phyloP scores from a whole-genome alignment of 2,113 vertebrate species.

The Astur gentilis region DNA sequence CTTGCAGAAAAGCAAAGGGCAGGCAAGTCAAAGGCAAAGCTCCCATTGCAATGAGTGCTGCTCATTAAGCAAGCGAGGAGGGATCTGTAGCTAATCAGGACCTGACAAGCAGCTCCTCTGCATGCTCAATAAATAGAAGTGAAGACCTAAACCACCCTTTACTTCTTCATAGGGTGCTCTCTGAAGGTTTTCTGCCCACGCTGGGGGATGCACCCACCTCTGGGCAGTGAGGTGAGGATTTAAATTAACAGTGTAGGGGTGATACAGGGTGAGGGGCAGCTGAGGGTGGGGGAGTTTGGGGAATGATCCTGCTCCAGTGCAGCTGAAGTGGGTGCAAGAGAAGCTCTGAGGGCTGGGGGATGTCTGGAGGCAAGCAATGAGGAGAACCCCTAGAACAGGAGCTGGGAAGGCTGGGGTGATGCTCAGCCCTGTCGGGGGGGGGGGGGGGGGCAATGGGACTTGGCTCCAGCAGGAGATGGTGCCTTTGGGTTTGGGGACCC shows the following conservation, averaged over 20 bases:
- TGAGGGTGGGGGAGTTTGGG: background rate
- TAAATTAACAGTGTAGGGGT: background rate
- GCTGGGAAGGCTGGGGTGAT: background rate
- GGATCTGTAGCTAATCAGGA: background rate
- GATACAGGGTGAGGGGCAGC: background rate
- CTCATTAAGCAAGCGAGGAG: background rate
- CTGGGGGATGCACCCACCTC: background rate
- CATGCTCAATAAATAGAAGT: background rate
- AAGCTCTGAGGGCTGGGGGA: background rate
- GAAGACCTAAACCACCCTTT: background rate
- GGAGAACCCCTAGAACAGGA: background rate
- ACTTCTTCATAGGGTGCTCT: background rate
- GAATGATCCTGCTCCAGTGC: background rate
- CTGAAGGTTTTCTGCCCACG: background rate
- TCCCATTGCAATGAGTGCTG: background rate
- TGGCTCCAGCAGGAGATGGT: background rate
- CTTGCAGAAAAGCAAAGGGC: background rate
- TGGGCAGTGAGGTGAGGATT: no score
- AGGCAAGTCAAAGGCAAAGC: background rate
- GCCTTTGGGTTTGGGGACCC: background rate
- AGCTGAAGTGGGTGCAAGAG: background rate
- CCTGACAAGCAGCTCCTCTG: background rate
- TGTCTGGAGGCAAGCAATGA: background rate
- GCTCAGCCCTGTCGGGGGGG: background rate
- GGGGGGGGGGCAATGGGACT: fast-evolving